phyloP scores from a whole-genome alignment of 2,113 vertebrate genomes.

The Geococcyx californianus region DNA sequence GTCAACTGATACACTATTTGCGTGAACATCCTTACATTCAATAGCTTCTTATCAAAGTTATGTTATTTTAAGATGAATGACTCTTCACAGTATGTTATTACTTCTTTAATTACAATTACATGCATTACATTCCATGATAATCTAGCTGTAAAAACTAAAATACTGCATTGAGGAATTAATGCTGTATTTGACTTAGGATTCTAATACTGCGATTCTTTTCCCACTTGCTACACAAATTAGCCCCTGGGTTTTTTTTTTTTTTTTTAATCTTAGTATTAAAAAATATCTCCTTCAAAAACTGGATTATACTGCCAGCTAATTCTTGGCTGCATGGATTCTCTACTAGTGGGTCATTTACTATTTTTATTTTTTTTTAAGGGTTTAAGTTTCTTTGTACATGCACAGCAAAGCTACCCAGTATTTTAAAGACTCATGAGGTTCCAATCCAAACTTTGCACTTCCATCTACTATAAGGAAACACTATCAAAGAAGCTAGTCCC shows the following conservation, averaged over 20 bases:
- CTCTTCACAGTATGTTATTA: neutral
- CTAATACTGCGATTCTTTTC: neutral
- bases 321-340: neutral
- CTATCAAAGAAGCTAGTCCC: neutral
- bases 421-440: neutral
- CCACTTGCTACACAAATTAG: neutral
- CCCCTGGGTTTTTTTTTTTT: neutral
- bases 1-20: neutral
- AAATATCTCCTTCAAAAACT: neutral
- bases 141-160: neutral
- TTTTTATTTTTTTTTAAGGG: neutral
- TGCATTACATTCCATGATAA: neutral
- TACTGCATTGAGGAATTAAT: neutral
- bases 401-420: neutral
- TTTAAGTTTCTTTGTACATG: neutral
- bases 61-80: neutral
- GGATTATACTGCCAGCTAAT: neutral
- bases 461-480: neutral
- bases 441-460: neutral
- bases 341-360: neutral
- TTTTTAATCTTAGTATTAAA: neutral
- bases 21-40: neutral
- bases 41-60: neutral
- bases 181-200: neutral
- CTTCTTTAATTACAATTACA: neutral